A percentile compares a stretch with the other conserved stretches of the same genome.
These are phyloP conservation scores for Mirza zaza DNA, from an alignment of 2,113 vertebrate genomes.

Conservation along the genomic window DNA sequence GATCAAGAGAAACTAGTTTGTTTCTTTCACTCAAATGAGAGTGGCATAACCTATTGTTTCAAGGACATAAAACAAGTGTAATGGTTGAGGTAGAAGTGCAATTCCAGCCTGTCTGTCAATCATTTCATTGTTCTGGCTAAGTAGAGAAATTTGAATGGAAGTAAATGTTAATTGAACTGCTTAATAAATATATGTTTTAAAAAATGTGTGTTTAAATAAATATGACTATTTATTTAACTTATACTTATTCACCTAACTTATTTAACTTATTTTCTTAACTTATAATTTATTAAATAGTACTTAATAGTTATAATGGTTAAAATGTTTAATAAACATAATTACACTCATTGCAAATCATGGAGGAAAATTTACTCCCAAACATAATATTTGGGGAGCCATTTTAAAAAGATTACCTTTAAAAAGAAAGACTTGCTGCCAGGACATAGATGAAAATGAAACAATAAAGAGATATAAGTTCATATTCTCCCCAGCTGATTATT, in stretches of 20 bases:
- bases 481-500: not conserved
- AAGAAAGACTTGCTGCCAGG: slow-evolving; percentile 24
- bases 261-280: not conserved
- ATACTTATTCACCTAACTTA: not conserved
- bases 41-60: not conserved
- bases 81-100: not conserved
- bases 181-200: not conserved
- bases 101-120: not conserved
- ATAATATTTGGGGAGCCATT: not conserved
- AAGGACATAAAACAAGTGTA: not conserved
- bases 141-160: not conserved
- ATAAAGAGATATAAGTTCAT: not conserved
- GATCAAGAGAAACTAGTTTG: not conserved
- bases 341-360: slow-evolving; percentile 4
- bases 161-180: not conserved
- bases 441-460: not conserved
- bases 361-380: not conserved
- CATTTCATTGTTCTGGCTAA: not conserved
- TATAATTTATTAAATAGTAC: not conserved
- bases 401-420: not conserved
- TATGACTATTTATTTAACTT: not conserved
- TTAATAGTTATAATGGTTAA: not conserved
- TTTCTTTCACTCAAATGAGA: slow-evolving; percentile 8
- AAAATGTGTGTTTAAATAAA: not conserved
- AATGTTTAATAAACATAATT: slow-evolving; percentile 23